Evolutionary conservation across 35 echinoderm and acorn worm genomes (phyloP).

Genomic region (Heliocidaris erythrogramma): DNA sequence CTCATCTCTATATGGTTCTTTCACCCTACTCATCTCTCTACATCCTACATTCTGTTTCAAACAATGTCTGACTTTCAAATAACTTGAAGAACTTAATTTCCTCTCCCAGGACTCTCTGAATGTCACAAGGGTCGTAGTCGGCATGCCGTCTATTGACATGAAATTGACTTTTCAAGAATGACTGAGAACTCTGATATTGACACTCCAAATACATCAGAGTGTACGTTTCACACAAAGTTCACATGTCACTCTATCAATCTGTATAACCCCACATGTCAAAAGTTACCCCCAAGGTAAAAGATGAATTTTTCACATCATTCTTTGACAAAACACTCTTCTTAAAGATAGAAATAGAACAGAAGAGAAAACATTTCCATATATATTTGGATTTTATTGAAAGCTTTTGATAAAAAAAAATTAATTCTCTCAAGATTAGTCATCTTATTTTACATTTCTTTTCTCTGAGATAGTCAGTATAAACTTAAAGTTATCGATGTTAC

Average conservation of each 20-base stretch:
- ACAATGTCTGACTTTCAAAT: constrained; percentile 16
- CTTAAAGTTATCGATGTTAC: no score
- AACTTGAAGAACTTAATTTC: background rate
- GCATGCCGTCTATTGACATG: background rate
- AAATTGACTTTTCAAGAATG: constrained; percentile 33
- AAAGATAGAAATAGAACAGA: background rate
- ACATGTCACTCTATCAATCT: background rate
- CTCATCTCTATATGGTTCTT: background rate
- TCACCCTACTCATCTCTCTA: background rate
- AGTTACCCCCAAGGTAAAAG: background rate
- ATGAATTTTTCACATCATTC: background rate
- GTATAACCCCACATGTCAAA: background rate
- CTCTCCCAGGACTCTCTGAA: background rate
- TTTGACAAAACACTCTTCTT: background rate
- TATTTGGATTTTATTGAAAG: background rate
- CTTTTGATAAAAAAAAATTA: background rate
- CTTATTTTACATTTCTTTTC: no score
- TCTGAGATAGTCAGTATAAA: no score
- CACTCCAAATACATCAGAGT: background rate
- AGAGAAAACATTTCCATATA: background rate
- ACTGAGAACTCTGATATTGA: background rate
- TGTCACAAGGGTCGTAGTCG: background rate
- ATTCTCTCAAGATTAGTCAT: no score
- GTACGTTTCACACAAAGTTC: constrained; percentile 2
- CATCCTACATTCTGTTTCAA: background rate